Base-by-base conservation (phyloP, 2,113 vertebrate species). In the Erpornis zantholeuca region DNA sequence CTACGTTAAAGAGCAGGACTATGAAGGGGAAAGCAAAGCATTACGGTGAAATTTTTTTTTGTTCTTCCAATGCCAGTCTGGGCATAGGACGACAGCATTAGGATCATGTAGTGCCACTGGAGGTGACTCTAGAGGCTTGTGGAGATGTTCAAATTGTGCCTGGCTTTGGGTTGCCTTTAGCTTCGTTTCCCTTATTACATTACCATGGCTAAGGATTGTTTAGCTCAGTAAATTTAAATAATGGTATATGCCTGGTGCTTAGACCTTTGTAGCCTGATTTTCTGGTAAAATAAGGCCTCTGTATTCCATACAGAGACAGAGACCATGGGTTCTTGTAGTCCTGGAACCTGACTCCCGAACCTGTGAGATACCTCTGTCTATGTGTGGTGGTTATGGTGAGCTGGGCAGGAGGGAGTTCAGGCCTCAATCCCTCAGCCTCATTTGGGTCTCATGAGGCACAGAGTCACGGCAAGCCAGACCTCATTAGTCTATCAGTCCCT, bases 301-400 rank as follows among this genome's bases (percentile, higher is more conserved):
- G 11, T 7, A 28, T 65, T 73, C 82, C 36, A 6, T 19, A 16
- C 9, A 56, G 10, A 60, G 38, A 57, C 11, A 86, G 21, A 49
- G 5, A 57, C 2, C 13, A 11, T 1, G 60, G 4, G 9, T 31
- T 78, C 21, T 59, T 61, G 45, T 28, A 68, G 24, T 25, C 24
- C n/a, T 45, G 28, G 38, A 31, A 13, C 35, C 64, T 87, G 45
- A 40, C 29, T 65, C 36, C 31, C 1, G 1, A 33, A 45, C 20
- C 56, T 63, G 24, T 36, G 35, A 65, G 36, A 56, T 15, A 38
- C 3, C 0, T 3, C 33, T 54, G 4, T 35, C 21, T 40, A 0
- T 4, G 5, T 64, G 15, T 28, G 5, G 3, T 35, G 15, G 8
- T 47, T 64, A 9, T 13, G n/a, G 36, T 21, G 15, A 53, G 20